phyloP scores from a whole-genome alignment of 2,797 vertebrate species.

The Pseudochromis fuscus region DNA sequence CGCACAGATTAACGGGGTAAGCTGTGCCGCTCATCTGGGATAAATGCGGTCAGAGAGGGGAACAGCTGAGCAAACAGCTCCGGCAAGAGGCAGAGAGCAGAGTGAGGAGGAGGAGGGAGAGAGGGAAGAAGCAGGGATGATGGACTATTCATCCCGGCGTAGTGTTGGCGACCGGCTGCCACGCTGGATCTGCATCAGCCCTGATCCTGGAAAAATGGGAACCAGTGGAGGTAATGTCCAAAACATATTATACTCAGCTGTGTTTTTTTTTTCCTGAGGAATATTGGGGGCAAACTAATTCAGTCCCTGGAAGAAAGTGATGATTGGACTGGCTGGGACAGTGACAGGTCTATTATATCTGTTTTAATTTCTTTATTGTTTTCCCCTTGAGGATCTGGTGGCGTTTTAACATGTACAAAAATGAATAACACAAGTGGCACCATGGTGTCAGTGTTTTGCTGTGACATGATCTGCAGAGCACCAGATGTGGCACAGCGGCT shows the following conservation, averaged over 20 bases:
- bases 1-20: slow-evolving; percentile 80
- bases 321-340: neutral
- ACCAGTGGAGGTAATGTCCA: slow-evolving; percentile 67
- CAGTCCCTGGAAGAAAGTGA: slow-evolving; percentile 11
- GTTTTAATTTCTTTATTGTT: neutral
- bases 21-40: slow-evolving; percentile 80
- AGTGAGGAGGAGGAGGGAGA: slow-evolving; percentile 57
- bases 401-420: neutral
- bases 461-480: slow-evolving; percentile 7
- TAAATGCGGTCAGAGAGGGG: slow-evolving; percentile 80
- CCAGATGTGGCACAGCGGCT: slow-evolving; percentile 50
- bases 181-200: slow-evolving; percentile 79
- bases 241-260: slow-evolving; percentile 5
- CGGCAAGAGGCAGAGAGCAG: slow-evolving; percentile 68
- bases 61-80: slow-evolving; percentile 82
- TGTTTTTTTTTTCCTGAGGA: slow-evolving; percentile 3
- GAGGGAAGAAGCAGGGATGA: slow-evolving; percentile 67
- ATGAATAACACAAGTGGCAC: neutral
- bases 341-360: neutral
- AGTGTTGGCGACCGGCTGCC: slow-evolving; percentile 72
- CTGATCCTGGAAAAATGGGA: slow-evolving; percentile 63
- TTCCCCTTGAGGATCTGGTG: neutral
- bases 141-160: slow-evolving; percentile 71
- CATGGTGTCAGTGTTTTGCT: neutral
- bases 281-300: slow-evolving; percentile 20